These are phyloP conservation scores for Brachionus manjavacas DNA, from an alignment of 1,140 invertebrate genomes.

Conservation along the genomic window DNA sequence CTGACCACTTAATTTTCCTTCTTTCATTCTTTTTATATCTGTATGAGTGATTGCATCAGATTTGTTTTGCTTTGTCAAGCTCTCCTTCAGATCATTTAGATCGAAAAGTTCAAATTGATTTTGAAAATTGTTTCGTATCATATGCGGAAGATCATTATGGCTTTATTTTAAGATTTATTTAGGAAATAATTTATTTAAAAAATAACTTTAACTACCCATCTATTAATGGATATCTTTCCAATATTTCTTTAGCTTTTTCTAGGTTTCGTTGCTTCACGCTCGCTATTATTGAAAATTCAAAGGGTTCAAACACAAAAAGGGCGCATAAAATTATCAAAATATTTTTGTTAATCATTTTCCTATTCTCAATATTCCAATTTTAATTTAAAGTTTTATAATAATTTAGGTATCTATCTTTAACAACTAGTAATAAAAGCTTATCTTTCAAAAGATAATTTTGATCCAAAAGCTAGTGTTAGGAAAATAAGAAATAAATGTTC, in stretches of 20 bases:
- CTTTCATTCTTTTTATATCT: conserved; percentile 74
- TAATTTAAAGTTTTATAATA: conserved; percentile 43
- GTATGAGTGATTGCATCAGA: conserved; percentile 61
- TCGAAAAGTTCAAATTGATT: background rate
- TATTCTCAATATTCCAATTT: conserved; percentile 44
- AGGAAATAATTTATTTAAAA: background rate
- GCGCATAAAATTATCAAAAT: background rate
- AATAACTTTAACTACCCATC: conserved; percentile 60
- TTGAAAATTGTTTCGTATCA: conserved; percentile 26
- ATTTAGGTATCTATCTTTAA: background rate
- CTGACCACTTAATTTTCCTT: conserved; percentile 76
- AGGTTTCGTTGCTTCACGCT: conserved; percentile 45
- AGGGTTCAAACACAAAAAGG: background rate
- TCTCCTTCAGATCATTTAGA: conserved; percentile 29
- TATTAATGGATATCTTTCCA: conserved; percentile 64
- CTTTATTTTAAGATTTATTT: background rate
- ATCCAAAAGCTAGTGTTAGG: background rate
- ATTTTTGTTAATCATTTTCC: conserved; percentile 25
- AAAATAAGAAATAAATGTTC: background rate
- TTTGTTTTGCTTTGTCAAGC: background rate
- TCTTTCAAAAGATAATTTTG: background rate
- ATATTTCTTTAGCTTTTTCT: conserved; percentile 61
- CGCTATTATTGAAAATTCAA: background rate
- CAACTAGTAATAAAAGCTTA: background rate
- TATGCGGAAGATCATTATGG: conserved; percentile 33